A percentile compares a stretch with the other conserved stretches of the same genome.
Conservation (phyloP, 2,888 invertebrate species). For the Tridacna crocea region DNA sequence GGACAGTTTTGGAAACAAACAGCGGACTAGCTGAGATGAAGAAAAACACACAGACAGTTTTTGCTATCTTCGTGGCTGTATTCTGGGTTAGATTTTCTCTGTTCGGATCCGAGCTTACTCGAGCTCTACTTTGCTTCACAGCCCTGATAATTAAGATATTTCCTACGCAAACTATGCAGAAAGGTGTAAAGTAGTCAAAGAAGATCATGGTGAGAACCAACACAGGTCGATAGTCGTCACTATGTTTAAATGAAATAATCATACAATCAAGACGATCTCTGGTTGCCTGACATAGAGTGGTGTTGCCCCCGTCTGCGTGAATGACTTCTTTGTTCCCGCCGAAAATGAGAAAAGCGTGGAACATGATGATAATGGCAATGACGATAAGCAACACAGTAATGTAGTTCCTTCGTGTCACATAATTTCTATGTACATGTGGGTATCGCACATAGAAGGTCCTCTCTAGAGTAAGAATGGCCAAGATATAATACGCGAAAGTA, state of each 20-base stretch:
- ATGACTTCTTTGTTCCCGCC: background rate
- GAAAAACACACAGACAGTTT: conserved; percentile 6
- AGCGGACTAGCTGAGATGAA: conserved; percentile 3
- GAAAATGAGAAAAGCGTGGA: background rate
- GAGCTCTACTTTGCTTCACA: background rate
- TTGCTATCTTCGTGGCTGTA: conserved; percentile 4
- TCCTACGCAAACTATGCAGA: background rate
- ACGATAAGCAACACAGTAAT: background rate
- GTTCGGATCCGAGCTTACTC: background rate
- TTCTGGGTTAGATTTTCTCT: background rate
- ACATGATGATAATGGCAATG: background rate
- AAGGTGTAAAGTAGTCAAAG: background rate
- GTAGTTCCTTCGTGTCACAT: background rate
- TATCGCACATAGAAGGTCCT: background rate
- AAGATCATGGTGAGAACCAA: background rate
- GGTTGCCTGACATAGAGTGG: background rate
- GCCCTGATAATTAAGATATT: background rate
- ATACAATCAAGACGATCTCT: background rate
- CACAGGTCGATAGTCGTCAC: background rate
- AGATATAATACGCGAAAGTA: background rate
- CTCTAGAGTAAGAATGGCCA: background rate
- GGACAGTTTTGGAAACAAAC: background rate
- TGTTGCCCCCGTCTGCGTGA: background rate
- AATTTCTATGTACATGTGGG: background rate
- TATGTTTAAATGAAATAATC: background rate